Evolutionary conservation across 2,113 vertebrate species (phyloP), one percentile per base, ranked within the genome.

Genomic region (Acanthochromis polyacanthus): DNA sequence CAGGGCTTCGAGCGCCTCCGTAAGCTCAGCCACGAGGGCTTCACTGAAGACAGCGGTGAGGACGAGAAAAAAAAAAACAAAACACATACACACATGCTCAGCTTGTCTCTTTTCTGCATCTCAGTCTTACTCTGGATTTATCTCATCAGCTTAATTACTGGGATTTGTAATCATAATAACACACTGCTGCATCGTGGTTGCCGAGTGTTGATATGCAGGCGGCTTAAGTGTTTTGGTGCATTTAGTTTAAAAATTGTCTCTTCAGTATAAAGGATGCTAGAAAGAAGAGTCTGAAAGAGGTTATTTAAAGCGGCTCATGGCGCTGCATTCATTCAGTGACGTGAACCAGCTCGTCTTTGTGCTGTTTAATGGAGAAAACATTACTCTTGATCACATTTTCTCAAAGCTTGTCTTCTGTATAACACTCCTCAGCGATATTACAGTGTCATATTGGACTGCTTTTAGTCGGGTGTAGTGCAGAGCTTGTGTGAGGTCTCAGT

Each of bases 1-100:
- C 97, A 97, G 80, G 98, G 96, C 32, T 96, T 97, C 3, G 97
- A 98, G 64, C 97, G 97, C 5, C 94, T 99, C 69, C 95, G 95
- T 25, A 96, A 93, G 77, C 92, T 99, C 89, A 98, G 96, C 89
- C 96, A 97, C 50, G 96, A 97, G 87, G 98, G 98, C 75, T 99
- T 96, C 52, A 91, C 91, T 0, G 36, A 92, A 12, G 89, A 94
- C 74, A 95, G 95, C 0, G 98, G 98, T 99, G 93, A 50, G 93
- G 53, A 14, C 45, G 10, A 43, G 40, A 15, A 4, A 36, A 59
- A 10, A 40, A 10, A 40, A 10, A 40, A 2, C 2, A 3, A 15
- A 25, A 36, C n/a, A 65, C 40, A 53, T 23, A 22, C 52, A 17
- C 61, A 60, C 71, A 52, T 43, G 38, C 45, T 10, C 40, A 43